Evolutionary conservation across 1,140 invertebrate species (phyloP).

Genomic region (Galleria mellonella): DNA sequence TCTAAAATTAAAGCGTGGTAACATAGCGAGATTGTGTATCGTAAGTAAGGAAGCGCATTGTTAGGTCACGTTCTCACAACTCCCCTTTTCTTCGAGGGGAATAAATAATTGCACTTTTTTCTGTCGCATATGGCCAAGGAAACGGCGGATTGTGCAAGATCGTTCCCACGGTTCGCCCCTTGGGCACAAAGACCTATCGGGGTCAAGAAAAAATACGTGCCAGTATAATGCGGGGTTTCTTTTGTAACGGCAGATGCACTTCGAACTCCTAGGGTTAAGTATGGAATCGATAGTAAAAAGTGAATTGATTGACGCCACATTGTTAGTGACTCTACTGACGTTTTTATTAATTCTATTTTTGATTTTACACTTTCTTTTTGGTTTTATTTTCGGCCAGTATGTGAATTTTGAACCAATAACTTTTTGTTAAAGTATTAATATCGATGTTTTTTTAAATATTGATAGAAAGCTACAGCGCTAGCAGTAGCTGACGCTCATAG

Average conservation of each 20-base stretch:
- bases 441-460: too few species aligned
- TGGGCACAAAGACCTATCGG: slow-evolving; percentile 56
- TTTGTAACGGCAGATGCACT: slow-evolving; percentile 61
- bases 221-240: slow-evolving; percentile 58
- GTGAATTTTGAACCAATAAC: background rate
- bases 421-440: too few species aligned
- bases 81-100: slow-evolving; percentile 70
- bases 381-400: background rate
- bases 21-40: slow-evolving; percentile 43
- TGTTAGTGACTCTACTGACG: slow-evolving; percentile 13
- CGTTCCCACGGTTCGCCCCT: slow-evolving; percentile 69
- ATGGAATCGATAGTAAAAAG: slow-evolving; percentile 46
- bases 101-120: slow-evolving; percentile 74
- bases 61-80: slow-evolving; percentile 72
- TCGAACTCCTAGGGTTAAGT: slow-evolving; percentile 53
- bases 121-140: slow-evolving; percentile 72
- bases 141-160: slow-evolving; percentile 63
- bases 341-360: slow-evolving; percentile 1
- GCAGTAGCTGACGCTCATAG: too few species aligned
- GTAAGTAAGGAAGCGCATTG: slow-evolving; percentile 71
- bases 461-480: too few species aligned
- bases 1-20: slow-evolving; percentile 37
- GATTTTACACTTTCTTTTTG: slow-evolving; percentile 5
- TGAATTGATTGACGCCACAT: slow-evolving; percentile 46
- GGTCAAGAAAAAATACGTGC: slow-evolving; percentile 72